Evolutionary conservation across 2,888 invertebrate genomes (phyloP).

Genomic region (Chymomyza fuscimana): DNA sequence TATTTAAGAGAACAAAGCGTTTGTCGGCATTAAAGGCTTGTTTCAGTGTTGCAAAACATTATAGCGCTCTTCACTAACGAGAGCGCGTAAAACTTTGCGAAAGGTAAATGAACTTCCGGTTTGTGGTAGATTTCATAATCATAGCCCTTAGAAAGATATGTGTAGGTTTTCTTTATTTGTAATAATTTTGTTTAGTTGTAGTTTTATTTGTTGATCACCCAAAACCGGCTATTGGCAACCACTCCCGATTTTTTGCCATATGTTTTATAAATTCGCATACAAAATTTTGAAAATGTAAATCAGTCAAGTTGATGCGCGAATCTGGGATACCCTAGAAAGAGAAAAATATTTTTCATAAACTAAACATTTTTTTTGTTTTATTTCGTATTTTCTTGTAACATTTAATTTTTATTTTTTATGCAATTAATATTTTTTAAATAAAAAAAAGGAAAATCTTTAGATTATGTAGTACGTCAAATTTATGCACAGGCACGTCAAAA

Average conservation of each 20-base stretch:
- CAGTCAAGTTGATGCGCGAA: too few species aligned
- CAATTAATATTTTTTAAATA: too few species aligned
- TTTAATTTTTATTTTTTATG: too few species aligned
- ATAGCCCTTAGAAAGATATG: not conserved
- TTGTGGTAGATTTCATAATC: conserved; percentile 50
- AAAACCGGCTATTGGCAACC: conserved; percentile 7
- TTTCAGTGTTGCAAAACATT: conserved; percentile 9
- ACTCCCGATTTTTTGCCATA: conserved; percentile 19
- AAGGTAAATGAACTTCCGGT: conserved; percentile 77
- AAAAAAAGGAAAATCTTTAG: too few species aligned
- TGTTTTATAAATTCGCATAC: conserved; percentile 6
- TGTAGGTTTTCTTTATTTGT: not conserved
- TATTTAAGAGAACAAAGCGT: not conserved
- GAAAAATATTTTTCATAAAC: too few species aligned
- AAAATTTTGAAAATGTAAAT: conserved; percentile 4
- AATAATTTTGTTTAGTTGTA: conserved; percentile 5
- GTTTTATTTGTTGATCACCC: conserved; percentile 13
- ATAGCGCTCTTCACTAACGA: not conserved
- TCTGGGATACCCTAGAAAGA: too few species aligned
- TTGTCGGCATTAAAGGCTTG: conserved; percentile 16
- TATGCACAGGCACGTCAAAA: too few species aligned
- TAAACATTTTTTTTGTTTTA: too few species aligned
- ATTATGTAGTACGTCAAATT: too few species aligned
- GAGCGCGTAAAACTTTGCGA: conserved; percentile 18
- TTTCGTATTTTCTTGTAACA: too few species aligned